Base-by-base conservation (phyloP, 2,888 invertebrate species). In the Copidosoma aretas region DNA sequence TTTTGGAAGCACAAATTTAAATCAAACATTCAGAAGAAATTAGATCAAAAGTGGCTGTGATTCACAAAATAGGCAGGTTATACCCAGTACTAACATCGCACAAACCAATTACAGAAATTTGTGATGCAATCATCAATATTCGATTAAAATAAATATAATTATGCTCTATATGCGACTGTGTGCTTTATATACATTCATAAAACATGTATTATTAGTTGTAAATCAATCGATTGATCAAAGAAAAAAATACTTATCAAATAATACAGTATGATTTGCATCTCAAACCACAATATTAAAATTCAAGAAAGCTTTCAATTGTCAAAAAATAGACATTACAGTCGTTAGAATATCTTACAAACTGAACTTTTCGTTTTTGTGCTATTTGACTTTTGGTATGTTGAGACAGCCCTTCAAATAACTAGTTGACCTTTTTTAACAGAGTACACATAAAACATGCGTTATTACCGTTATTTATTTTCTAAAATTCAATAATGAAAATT, bases 341-440 rank as follows among this genome's bases (percentile, higher is more conserved):
- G n/a, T 58, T 66, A 56, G 63, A 68, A 71, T 73, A 71, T 64
- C 62, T 64, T 71, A 73, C 66, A 73, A 68, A 70, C 58, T 22
- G 54, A 22, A 49, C 32, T 32, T 32, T 46, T 46, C 5, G 49
- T 60, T 15, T 22, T 41, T 14, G 24, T 60, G 60, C 52, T 64
- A 59, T 49, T 68, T 72, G 46, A 69, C 53, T 59, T 73, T 68
- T 73, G 71, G 69, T 75, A 75, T 62, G 8, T 68, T 70, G 69
- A 75, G 70, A 76, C 76, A 77, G 73, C 67, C 69, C 64, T 4
- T 68, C 71, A 70, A 71, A 67, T 79, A 77, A 77, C 77, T 77
- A 78, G 77, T 74, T 77, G 67, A 75, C 74, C 67, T 49, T 49
- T 67, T 67, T 64, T 60, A 25, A 46, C 58, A 32, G 25, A 39